phyloP scores from a whole-genome alignment of 92 coral and sea anemone genomes.

The Zoanthus sociatus region DNA sequence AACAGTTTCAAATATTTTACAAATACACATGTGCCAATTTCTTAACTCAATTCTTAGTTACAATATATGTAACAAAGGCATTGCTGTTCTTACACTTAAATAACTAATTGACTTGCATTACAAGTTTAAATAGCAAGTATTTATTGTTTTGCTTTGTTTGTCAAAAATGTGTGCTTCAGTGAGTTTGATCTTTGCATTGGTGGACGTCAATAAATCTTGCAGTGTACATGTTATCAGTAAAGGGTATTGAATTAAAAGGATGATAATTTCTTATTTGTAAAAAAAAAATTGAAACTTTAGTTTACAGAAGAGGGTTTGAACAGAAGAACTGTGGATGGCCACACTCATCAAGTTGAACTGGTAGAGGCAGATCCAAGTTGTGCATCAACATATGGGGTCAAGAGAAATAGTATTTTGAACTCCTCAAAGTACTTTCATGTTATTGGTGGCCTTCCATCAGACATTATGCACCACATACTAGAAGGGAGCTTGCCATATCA shows the following conservation, averaged over 20 bases:
- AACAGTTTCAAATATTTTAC: too few relatives aligned
- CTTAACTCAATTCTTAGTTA: too few relatives aligned
- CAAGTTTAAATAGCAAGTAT: too few relatives aligned
- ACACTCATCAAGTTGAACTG: conserved; percentile 50
- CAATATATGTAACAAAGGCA: too few relatives aligned
- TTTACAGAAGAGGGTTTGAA: conserved; percentile 69
- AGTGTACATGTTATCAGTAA: too few relatives aligned
- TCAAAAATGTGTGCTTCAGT: too few relatives aligned
- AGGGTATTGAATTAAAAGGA: neutral
- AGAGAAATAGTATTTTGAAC: conserved; percentile 55
- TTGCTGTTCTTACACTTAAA: too few relatives aligned
- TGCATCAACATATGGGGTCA: conserved; percentile 69
- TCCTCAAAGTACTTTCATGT: conserved; percentile 68
- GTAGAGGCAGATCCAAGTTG: conserved; percentile 58
- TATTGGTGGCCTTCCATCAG: conserved; percentile 72
- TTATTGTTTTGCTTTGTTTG: too few relatives aligned
- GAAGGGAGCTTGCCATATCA: conserved; percentile 69
- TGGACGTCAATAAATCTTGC: too few relatives aligned
- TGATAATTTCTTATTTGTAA: neutral
- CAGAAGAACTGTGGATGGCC: conserved; percentile 50
- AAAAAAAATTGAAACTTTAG: conserved; percentile 23
- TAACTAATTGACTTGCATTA: too few relatives aligned
- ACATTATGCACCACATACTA: conserved; percentile 73
- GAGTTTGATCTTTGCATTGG: too few relatives aligned
- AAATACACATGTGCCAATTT: too few relatives aligned